Base-by-base conservation (phyloP, 64 coral and sea anemone genomes). In the Exaiptasia diaphana region DNA sequence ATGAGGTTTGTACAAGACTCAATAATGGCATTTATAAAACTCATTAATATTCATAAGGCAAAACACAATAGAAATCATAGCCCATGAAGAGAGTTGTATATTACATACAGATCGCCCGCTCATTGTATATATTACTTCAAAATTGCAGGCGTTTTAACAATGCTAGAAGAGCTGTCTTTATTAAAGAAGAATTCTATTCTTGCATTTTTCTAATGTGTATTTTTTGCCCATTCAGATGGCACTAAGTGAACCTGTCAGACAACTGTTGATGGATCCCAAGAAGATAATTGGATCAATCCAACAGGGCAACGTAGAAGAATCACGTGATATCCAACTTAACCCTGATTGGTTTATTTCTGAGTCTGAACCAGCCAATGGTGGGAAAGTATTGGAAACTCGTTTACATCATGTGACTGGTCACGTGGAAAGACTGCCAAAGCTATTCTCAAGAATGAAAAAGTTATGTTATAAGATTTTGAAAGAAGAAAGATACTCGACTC, bases 361-460 rank as follows among this genome's bases (percentile, higher is more conserved):
- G 15, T 41, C 76, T 7, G 82, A 81, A 28, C 22, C n/a, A n/a
- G n/a, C n/a, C n/a, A n/a, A n/a, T n/a, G n/a, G n/a, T n/a, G n/a
- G n/a, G n/a, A n/a, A n/a, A n/a, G n/a, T n/a, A n/a, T n/a, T n/a
- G n/a, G n/a, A n/a, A n/a, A n/a, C n/a, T n/a, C n/a, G n/a, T n/a
- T n/a, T n/a, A n/a, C n/a, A n/a, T n/a, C n/a, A n/a, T n/a, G n/a
- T 26, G 23, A 4, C 3, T 22, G 38, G 44, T 45, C 69, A 73
- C 25, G 28, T 73, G 3, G 69, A 71, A 0, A 71, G 85, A 23
- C 53, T 83, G 21, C 53, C 95, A 53, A 88, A 89, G 38, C 90
- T 99, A 6, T 76, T 83, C 50, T 33, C 68, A 44, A 99, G 41
- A 74, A 85, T 99, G 90, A 81, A 77, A 64, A 73, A 80, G 74